Conservation (phyloP, 2,888 invertebrate genomes). For the Athalia rosae region DNA sequence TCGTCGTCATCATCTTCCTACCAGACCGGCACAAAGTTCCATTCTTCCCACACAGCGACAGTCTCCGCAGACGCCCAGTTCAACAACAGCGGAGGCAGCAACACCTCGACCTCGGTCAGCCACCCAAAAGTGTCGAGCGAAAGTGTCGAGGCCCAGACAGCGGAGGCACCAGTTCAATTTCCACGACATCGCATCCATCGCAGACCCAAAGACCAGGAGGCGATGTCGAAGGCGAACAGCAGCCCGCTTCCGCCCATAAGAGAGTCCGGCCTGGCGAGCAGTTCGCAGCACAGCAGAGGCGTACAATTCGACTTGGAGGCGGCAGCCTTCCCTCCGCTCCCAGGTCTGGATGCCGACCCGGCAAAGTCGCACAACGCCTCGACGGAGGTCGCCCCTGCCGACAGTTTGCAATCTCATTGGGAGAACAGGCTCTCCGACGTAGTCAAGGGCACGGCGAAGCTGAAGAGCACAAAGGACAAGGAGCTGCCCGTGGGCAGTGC, state of each 20-base stretch:
- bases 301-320: slow-evolving; percentile 87
- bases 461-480: slow-evolving; percentile 74
- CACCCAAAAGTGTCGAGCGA: slow-evolving; percentile 57
- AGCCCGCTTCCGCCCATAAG: slow-evolving; percentile 66
- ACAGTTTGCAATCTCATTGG: slow-evolving; percentile 70
- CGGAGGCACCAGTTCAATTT: slow-evolving; percentile 65
- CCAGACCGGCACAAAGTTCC: slow-evolving; percentile 69
- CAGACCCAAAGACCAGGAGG: slow-evolving; percentile 72
- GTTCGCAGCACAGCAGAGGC: slow-evolving; percentile 73
- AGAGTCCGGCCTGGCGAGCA: slow-evolving; percentile 57
- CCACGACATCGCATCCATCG: slow-evolving; percentile 70
- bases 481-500: slow-evolving; percentile 53
- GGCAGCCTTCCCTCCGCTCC: slow-evolving; percentile 87
- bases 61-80: slow-evolving; percentile 51
- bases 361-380: slow-evolving; percentile 63
- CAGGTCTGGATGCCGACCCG: slow-evolving; percentile 77
- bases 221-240: slow-evolving; percentile 65
- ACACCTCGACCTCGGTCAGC: slow-evolving; percentile 56
- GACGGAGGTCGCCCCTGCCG: slow-evolving; percentile 61
- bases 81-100: slow-evolving; percentile 56
- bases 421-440: slow-evolving; percentile 85
- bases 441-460: slow-evolving; percentile 83
- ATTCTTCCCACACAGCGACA: slow-evolving; percentile 66
- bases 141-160: slow-evolving; percentile 62
- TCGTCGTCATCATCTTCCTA: slow-evolving; percentile 55